These are phyloP conservation scores for Phoxinus phoxinus DNA, from an alignment of 2,113 vertebrate genomes.

Conservation along the genomic window DNA sequence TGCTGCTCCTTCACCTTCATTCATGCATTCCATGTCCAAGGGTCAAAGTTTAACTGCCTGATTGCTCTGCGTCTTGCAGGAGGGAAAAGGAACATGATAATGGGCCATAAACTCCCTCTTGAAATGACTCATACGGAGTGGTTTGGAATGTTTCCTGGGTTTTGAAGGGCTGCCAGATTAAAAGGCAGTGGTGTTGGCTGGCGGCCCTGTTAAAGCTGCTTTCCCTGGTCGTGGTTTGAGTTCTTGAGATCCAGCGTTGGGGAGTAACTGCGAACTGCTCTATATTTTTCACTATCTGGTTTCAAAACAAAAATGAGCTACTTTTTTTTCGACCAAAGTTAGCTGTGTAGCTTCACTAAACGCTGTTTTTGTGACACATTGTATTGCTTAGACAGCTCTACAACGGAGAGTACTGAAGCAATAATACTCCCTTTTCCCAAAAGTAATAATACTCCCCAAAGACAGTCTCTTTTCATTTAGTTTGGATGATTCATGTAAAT, in stretches of 20 bases:
- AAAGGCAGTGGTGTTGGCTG: constrained; percentile 15
- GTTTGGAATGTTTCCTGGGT: neutral
- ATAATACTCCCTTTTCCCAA: too few relatives aligned
- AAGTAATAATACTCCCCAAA: too few relatives aligned
- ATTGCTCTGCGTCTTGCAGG: constrained; percentile 4
- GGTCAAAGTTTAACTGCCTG: constrained; percentile 47
- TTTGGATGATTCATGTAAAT: neutral
- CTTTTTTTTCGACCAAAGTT: neutral
- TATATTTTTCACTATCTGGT: neutral
- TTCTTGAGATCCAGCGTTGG: neutral
- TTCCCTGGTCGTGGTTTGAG: neutral
- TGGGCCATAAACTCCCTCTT: neutral
- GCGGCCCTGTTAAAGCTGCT: neutral
- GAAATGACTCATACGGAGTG: neutral
- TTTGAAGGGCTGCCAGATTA: neutral
- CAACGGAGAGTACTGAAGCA: neutral
- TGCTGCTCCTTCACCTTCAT: constrained; percentile 22
- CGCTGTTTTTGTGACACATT: neutral
- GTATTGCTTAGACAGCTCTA: neutral
- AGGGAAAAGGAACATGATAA: constrained; percentile 20
- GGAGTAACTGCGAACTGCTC: neutral
- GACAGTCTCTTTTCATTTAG: neutral
- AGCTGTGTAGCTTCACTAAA: neutral
- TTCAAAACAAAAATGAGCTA: neutral
- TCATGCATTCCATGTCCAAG: constrained; percentile 46